Percentiles rank a stretch among this genome's conserved stretches.
Evolutionary conservation across 2,888 invertebrate genomes (phyloP).

Genomic region (Ephialtes manifestator): DNA sequence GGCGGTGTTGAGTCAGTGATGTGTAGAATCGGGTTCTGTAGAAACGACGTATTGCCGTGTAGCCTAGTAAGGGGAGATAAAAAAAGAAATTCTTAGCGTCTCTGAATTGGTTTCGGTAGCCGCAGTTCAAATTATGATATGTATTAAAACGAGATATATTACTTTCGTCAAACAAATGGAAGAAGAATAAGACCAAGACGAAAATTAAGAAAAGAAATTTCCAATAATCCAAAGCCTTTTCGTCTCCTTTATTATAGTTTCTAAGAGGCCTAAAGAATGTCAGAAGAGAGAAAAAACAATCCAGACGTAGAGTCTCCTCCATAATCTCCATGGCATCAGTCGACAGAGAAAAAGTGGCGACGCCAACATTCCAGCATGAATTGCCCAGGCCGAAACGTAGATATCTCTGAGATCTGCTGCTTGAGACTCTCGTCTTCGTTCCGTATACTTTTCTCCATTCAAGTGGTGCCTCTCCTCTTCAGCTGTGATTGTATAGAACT

Average conservation of each 20-base stretch:
- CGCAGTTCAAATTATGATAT: background rate
- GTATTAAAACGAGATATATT: constrained; percentile 27
- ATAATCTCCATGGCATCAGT: constrained; percentile 22
- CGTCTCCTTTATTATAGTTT: constrained; percentile 13
- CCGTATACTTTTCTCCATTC: constrained; percentile 14
- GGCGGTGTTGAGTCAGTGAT: too few species aligned
- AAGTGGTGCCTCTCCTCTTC: constrained; percentile 21
- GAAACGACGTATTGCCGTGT: too few species aligned
- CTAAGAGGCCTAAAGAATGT: background rate
- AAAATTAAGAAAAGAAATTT: background rate
- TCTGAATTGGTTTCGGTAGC: constrained; percentile 26
- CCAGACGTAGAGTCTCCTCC: constrained; percentile 16
- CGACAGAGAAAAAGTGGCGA: constrained; percentile 19
- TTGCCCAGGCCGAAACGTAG: constrained; percentile 19
- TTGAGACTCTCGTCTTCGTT: constrained; percentile 9
- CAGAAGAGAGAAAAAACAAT: constrained; percentile 20
- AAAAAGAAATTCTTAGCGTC: constrained; percentile 10
- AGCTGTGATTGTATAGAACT: background rate
- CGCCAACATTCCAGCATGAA: constrained; percentile 13
- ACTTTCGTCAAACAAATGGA: too few species aligned
- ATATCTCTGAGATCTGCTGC: constrained; percentile 21
- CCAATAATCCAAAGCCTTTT: constrained; percentile 30
- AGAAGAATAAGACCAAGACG: background rate
- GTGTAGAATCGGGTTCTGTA: too few species aligned
- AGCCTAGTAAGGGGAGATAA: background rate